These are phyloP conservation scores for Cisticola juncidis DNA, from an alignment of 2,113 vertebrate species.

Conservation along the genomic window DNA sequence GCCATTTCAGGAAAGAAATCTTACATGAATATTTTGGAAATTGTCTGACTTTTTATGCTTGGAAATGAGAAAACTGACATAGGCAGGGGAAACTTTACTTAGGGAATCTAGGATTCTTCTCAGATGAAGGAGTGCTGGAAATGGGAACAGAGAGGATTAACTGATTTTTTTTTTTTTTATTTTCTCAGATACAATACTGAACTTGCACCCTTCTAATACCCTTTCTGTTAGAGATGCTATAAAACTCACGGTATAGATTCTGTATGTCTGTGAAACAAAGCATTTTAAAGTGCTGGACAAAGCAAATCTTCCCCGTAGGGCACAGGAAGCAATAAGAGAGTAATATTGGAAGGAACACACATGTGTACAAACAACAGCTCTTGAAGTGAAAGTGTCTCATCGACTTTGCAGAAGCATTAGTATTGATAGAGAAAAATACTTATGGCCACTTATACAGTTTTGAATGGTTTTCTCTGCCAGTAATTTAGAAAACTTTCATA, in stretches of 20 bases:
- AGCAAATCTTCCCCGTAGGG: neutral
- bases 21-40: neutral
- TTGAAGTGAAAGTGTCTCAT: neutral
- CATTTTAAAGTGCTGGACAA: neutral
- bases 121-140: neutral
- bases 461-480: neutral
- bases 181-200: neutral
- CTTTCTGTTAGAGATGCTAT: neutral
- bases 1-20: neutral
- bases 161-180: neutral
- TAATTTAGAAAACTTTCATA: neutral
- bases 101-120: neutral
- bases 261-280: neutral
- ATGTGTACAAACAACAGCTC: neutral
- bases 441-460: neutral
- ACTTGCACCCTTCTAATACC: neutral
- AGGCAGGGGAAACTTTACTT: neutral
- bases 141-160: neutral
- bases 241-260: neutral
- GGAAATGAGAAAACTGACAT: neutral
- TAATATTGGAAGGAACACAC: neutral
- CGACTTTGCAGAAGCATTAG: neutral
- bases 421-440: neutral
- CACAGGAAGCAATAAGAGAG: neutral
- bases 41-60: neutral